A percentile compares a stretch with the other conserved stretches of the same genome.
phyloP scores from a whole-genome alignment of 37 sponge, comb jelly and placozoan species.

The Cladorhizidae sp. region DNA sequence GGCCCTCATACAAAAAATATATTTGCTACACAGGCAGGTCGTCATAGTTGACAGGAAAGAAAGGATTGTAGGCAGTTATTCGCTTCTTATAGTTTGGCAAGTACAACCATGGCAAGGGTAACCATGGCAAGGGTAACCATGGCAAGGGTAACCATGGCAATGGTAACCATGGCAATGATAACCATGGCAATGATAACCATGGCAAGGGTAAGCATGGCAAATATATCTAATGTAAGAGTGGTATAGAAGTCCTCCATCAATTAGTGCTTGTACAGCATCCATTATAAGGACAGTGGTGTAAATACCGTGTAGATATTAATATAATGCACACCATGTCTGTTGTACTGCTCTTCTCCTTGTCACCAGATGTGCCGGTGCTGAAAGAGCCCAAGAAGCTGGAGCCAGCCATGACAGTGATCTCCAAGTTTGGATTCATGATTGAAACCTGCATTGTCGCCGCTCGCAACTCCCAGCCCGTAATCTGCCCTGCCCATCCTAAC shows the following conservation, averaged over 20 bases:
- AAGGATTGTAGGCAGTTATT: too few species aligned
- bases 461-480: slow-evolving; percentile 20
- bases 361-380: background rate
- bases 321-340: background rate
- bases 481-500: slow-evolving; percentile 67
- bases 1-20: too few species aligned
- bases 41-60: too few species aligned
- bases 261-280: too few species aligned
- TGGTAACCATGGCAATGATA: too few species aligned
- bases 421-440: slow-evolving; percentile 86
- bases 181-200: too few species aligned
- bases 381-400: background rate
- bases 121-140: too few species aligned
- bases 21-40: too few species aligned
- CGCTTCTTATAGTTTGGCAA: too few species aligned
- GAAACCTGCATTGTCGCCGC: slow-evolving; percentile 58
- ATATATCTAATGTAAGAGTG: background rate
- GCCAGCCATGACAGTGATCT: slow-evolving; percentile 1
- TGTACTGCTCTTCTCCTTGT: background rate
- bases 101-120: too few species aligned
- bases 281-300: background rate
- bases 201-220: too few species aligned
- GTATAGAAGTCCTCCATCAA: background rate
- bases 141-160: too few species aligned
- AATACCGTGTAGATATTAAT: background rate